phyloP scores from a whole-genome alignment of 2,113 vertebrate species.

The Lophotis ruficrista region DNA sequence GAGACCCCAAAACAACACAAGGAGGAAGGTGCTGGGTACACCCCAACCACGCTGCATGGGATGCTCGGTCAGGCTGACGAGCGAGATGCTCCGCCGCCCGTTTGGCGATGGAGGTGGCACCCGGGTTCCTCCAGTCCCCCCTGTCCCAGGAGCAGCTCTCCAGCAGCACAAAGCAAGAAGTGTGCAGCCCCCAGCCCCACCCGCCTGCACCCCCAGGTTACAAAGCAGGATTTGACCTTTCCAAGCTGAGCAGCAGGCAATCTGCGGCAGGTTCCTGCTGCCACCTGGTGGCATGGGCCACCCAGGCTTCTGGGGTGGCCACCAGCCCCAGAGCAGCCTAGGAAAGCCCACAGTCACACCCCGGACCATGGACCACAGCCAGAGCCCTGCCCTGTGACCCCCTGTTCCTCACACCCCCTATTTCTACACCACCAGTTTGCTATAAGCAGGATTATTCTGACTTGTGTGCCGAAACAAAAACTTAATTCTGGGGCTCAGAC shows the following conservation, averaged over 20 bases:
- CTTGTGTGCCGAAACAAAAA: rapidly evolving
- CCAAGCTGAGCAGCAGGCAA: neutral
- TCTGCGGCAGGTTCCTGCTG: neutral
- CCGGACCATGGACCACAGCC: too few species aligned
- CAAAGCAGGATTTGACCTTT: rapidly evolving
- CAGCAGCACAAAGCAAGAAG: neutral
- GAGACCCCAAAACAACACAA: neutral
- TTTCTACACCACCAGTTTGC: neutral
- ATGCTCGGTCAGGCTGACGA: rapidly evolving
- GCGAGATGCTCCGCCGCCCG: too few species aligned
- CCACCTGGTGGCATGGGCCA: neutral
- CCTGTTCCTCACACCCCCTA: neutral
- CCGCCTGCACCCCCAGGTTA: too few species aligned
- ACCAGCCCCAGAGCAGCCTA: neutral
- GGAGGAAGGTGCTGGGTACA: neutral
- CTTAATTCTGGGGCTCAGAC: neutral
- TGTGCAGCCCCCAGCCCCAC: neutral
- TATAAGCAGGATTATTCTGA: too few species aligned
- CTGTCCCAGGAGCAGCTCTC: neutral
- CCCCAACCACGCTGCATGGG: rapidly evolving
- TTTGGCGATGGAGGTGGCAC: too few species aligned
- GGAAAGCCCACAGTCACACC: too few species aligned
- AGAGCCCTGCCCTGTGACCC: neutral
- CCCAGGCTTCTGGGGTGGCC: neutral
- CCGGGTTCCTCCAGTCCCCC: neutral